phyloP scores from a whole-genome alignment of 2,113 vertebrate species.

The Lagopus leucura region DNA sequence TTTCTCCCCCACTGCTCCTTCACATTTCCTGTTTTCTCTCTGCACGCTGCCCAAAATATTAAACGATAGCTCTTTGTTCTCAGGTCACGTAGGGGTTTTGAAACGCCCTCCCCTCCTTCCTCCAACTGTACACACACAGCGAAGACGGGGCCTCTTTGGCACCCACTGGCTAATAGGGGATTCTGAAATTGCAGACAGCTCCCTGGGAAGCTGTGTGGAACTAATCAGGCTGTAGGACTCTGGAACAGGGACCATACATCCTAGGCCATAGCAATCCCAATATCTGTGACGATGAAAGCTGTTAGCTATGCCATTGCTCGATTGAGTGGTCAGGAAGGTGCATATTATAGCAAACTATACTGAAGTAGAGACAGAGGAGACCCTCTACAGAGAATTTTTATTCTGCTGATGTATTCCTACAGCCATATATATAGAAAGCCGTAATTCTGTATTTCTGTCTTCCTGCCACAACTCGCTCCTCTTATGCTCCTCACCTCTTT shows the following conservation, averaged over 20 bases:
- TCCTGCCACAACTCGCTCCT: not conserved
- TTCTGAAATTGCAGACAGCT: not conserved
- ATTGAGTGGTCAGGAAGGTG: not conserved
- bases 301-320: not conserved
- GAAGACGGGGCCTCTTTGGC: not conserved
- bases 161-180: not conserved
- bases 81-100: not conserved
- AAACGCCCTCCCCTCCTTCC: not conserved
- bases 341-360: fast-evolving
- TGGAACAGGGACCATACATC: not conserved
- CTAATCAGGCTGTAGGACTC: not conserved
- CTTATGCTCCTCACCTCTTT: not conserved
- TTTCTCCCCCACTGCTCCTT: not conserved
- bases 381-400: not conserved
- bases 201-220: not conserved
- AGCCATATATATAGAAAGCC: not conserved
- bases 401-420: not conserved
- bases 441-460: not conserved
- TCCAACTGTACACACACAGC: not conserved
- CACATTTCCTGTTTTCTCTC: slow-evolving; percentile 10
- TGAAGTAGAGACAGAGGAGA: not conserved
- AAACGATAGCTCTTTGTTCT: not conserved
- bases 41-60: not conserved
- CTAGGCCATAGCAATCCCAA: not conserved
- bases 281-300: not conserved